Base-by-base conservation (phyloP, 2,797 vertebrate genomes). In the Sorex maritimensis region DNA sequence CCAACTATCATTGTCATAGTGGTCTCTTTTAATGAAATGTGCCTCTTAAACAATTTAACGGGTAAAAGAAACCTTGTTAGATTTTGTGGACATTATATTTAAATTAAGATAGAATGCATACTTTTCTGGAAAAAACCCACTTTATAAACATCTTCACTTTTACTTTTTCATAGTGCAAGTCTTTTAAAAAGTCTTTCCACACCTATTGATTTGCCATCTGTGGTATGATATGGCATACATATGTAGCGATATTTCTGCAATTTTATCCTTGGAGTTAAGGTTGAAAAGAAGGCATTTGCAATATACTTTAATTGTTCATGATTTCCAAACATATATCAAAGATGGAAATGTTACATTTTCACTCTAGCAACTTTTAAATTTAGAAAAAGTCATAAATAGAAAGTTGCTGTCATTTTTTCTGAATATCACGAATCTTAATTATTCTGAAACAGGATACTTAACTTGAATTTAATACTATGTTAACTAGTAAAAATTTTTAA, bases 241-340 rank as follows among this genome's bases (percentile, higher is more conserved):
- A 52, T 14, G 0, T 15, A 46, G 9, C 38, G 28, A 14, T 52
- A 10, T 2, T 11, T 86, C 15, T 88, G 21, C 7, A 72, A 23
- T 17, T n/a, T 1, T 74, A 46, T 2, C 55, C 12, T 72, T 72
- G 26, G 44, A 67, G 61, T n/a, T 44, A 81, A 86, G 10, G 21
- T 58, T 91, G 9, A 83, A 90, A 85, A 92, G n/a, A 21, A 92
- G 26, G 15, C 30, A 72, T 75, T 67, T 75, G 13, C 5, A 61
- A 23, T 75, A 14, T 21, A 63, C 30, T 87, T 87, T 81, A 87
- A 85, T 92, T 93, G 41, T 17, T 86, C 11, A 28, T 67, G 84
- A 67, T 73, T 75, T 55, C 46, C 10, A 89, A 61, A 93, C 71
- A 34, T 80, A 52, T 44, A 67, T 44, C 34, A 67, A 77, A 89